A percentile compares a stretch with the other conserved stretches of the same genome.
phyloP scores from a whole-genome alignment of 2,888 invertebrate species.

The Drosophila parthenogenetica region DNA sequence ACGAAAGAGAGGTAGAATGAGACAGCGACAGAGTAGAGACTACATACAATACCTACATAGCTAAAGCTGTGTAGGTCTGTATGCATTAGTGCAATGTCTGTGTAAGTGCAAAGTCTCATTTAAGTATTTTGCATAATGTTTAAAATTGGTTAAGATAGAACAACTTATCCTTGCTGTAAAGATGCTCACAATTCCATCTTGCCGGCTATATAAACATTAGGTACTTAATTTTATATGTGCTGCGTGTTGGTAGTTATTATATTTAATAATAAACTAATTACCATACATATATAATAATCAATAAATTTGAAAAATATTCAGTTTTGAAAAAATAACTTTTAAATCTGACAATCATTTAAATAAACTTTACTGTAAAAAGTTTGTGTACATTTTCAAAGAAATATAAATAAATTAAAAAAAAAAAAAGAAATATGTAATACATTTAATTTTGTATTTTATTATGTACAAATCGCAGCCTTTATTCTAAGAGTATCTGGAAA shows the following conservation, averaged over 20 bases:
- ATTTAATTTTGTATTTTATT: too few species aligned
- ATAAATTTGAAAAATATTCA: too few species aligned
- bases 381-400: neutral
- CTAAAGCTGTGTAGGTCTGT: conserved; percentile 11
- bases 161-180: conserved; percentile 10
- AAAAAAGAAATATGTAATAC: too few species aligned
- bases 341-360: too few species aligned
- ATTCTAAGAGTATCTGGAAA: neutral
- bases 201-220: conserved; percentile 2
- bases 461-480: too few species aligned
- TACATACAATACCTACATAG: conserved; percentile 2
- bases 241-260: neutral
- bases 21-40: conserved; percentile 1
- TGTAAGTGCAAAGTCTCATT: conserved; percentile 44
- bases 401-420: too few species aligned
- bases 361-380: neutral
- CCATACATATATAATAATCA: too few species aligned
- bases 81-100: conserved; percentile 11
- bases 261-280: too few species aligned
- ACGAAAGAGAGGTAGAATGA: conserved; percentile 12
- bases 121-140: conserved; percentile 68
- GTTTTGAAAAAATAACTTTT: too few species aligned
- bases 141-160: conserved; percentile 28
- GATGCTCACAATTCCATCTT: conserved; percentile 9
- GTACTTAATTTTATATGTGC: neutral